Evolutionary conservation across 1,140 invertebrate genomes (phyloP).

Genomic region (Polypedilum vanderplanki): DNA sequence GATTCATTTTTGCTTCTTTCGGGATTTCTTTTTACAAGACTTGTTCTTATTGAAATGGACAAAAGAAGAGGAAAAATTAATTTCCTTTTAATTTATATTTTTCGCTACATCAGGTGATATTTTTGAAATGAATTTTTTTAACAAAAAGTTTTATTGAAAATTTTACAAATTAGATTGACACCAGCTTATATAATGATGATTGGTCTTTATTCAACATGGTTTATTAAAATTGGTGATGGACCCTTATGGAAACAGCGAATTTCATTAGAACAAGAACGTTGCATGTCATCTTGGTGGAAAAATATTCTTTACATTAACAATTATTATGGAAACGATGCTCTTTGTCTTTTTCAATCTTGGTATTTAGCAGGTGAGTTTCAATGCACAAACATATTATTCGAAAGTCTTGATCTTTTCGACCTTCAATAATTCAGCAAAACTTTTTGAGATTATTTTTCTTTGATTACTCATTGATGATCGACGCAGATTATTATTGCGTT

Average conservation of each 20-base stretch:
- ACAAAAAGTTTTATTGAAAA: conserved; percentile 32
- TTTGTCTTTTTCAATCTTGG: conserved; percentile 90
- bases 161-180: conserved; percentile 50
- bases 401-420: neutral
- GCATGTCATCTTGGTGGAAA: conserved; percentile 70
- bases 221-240: conserved; percentile 55
- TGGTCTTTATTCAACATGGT: conserved; percentile 61
- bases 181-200: conserved; percentile 61
- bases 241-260: conserved; percentile 59
- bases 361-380: conserved; percentile 54
- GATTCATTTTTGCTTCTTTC: conserved; percentile 64
- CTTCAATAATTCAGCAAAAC: neutral
- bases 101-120: conserved; percentile 54
- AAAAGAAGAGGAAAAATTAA: conserved; percentile 56
- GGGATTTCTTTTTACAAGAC: conserved; percentile 57
- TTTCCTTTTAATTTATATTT: conserved; percentile 53
- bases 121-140: conserved; percentile 32
- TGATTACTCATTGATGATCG: neutral
- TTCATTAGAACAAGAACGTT: conserved; percentile 54
- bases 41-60: conserved; percentile 59
- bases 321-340: conserved; percentile 58
- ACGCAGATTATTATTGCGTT: too few relatives aligned
- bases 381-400: neutral
- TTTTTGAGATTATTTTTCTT: neutral
- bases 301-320: conserved; percentile 83